Evolutionary conservation across 2,797 vertebrate species (phyloP), one percentile per base, ranked within the genome.

Genomic region (Xyrichtys novacula): DNA sequence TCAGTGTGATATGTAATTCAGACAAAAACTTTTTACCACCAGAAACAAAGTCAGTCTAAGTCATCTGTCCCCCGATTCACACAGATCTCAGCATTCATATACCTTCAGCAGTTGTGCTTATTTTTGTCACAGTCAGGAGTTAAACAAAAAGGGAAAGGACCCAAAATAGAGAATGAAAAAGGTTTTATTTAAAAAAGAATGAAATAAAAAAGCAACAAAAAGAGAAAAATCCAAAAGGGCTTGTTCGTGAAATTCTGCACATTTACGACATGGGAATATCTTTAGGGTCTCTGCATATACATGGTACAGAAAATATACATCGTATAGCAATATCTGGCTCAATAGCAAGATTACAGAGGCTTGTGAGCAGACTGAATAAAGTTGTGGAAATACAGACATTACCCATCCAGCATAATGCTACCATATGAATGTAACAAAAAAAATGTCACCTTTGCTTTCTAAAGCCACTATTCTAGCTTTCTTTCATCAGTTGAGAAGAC

Each of bases 221-320:
- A n/a, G n/a, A n/a, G n/a, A n/a, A n/a, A n/a, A n/a, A n/a, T n/a
- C n/a, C n/a, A n/a, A 44, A 86, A 86, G 81, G 10, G 3, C 42
- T 81, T 52, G 76, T 90, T 86, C 85, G 59, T 77, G 66, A 78
- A 70, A 74, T 62, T 71, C 68, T 56, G 8, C 70, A 46, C 60
- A 65, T 81, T 28, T 70, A 54, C 20, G 70, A 25, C 57, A 73
- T 55, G 40, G 14, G 31, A 56, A 65, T 42, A 29, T 74, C 66
- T 83, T 72, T 39, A 82, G 59, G 68, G 44, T 32, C 64, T 22
- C 43, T 3, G 43, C 49, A 56, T 65, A 38, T 60, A 65, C 22
- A 61, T 49, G 25, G 57, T 53, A 65, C 40, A 70, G 48, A 10
- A 58, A 22, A 74, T 46, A 56, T n/a, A n/a, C n/a, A n/a, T n/a